Evolutionary conservation across 2,113 vertebrate species (phyloP), one percentile per base, ranked within the genome.

Genomic region (Xenotilapia leptura): DNA sequence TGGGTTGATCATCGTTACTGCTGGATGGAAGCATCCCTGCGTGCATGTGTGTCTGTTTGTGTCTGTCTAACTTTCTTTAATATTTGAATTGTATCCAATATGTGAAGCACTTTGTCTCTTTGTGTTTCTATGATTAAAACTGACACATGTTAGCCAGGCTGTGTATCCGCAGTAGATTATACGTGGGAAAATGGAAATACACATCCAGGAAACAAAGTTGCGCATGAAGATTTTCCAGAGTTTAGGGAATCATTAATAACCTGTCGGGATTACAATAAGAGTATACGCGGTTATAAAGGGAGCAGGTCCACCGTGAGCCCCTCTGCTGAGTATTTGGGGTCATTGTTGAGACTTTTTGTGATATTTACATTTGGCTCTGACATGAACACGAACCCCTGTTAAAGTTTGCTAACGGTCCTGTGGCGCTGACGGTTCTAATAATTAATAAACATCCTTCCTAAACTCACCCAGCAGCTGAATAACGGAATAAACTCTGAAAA

Each of bases 231-330:
- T 36, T 38, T 60, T 5, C 0, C 33, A 21, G n/a, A 21, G 62
- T 68, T 68, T 9, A 23, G 7, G 5, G 38, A 70, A 0, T 42
- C 36, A 15, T 42, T 40, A 0, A 6, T 6, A 0, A 23, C 0
- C n/a, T 70, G 5, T 23, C 3, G n/a, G 8, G n/a, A 70, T 6
- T 31, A 15, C 19, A 13, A 68, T 23, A 9, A 0, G 1, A 9
- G n/a, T 40, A 6, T 9, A 13, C 3, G 6, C 0, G 3, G 4
- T 68, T 14, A 2, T 42, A 70, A 23, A 3, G 7, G 38, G n/a
- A 0, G 38, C 38, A 15, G 38, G 3, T 70, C 0, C 36, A 0
- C n/a, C 11, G 36, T 23, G 36, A 42, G 36, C 62, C n/a, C 60
- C 60, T 36, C 62, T 9, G n/a, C 3, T 40, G 62, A 42, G 12